These are phyloP conservation scores for Sinocyclocheilus anshuiensis DNA, from an alignment of 2,113 vertebrate species.

Conservation along the genomic window DNA sequence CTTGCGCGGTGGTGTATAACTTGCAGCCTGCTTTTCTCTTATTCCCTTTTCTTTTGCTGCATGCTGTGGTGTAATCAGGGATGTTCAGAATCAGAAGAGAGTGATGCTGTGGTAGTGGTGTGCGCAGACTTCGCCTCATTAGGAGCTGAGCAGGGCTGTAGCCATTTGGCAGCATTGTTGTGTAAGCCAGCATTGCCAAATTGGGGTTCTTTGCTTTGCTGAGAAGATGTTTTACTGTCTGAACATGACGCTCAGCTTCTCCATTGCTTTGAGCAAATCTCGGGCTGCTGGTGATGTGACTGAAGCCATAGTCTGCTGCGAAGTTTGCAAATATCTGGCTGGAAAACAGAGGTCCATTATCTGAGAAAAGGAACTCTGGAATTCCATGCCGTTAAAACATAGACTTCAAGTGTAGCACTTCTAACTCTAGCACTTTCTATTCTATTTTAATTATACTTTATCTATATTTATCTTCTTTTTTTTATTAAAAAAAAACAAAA, in stretches of 20 bases:
- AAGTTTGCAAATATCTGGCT: background rate
- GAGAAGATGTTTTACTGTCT: background rate
- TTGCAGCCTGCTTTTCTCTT: background rate
- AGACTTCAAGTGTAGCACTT: conserved; percentile 9
- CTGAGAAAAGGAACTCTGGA: background rate
- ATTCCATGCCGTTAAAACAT: background rate
- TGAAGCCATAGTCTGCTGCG: background rate
- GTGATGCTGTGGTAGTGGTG: background rate
- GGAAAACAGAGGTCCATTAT: conserved; percentile 29
- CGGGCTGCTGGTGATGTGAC: conserved; percentile 16
- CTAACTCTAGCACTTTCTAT: too few relatives aligned
- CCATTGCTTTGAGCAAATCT: conserved; percentile 25
- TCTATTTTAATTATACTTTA: too few relatives aligned
- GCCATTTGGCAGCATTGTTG: conserved; percentile 9
- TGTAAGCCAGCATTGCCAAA: background rate
- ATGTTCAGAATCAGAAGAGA: background rate
- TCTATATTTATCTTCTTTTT: too few relatives aligned
- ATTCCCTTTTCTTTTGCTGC: conserved; percentile 6
- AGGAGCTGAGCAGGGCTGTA: conserved; percentile 10
- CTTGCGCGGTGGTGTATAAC: background rate
- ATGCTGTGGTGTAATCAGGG: background rate
- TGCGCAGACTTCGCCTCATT: background rate
- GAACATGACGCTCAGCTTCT: background rate
- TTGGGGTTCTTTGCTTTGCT: conserved; percentile 21
- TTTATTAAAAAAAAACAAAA: too few relatives aligned